Evolutionary conservation across 2,797 vertebrate species (phyloP).

Genomic region (Spinus olivaceus): DNA sequence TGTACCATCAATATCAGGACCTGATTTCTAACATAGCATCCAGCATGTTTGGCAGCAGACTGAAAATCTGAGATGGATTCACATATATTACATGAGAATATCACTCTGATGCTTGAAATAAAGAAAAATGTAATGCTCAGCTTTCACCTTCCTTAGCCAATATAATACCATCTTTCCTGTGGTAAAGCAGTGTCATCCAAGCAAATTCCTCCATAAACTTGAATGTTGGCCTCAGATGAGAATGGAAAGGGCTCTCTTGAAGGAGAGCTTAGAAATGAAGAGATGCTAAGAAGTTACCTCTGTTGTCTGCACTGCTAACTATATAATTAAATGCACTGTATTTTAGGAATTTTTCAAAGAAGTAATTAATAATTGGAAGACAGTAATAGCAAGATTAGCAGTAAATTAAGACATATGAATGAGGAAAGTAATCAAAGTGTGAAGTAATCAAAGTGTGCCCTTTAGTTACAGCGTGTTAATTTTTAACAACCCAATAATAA

Average conservation of each 20-base stretch:
- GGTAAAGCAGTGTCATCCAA: background rate
- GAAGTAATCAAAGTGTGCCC: background rate
- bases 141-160: background rate
- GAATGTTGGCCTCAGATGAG: background rate
- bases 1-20: background rate
- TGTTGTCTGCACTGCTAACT: accelerated
- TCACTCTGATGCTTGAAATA: background rate
- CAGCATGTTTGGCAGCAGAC: background rate
- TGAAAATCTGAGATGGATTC: background rate
- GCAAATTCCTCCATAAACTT: background rate
- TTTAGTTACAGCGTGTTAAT: background rate
- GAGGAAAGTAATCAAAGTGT: background rate
- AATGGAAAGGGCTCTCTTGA: background rate
- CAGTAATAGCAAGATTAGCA: background rate
- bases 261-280: background rate
- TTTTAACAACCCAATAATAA: background rate
- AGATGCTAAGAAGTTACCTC: background rate
- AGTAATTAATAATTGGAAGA: background rate
- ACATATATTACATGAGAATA: background rate
- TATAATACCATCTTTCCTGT: background rate
- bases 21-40: background rate
- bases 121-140: background rate
- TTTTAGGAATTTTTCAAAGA: background rate
- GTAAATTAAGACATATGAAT: background rate
- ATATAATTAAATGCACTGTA: background rate